Evolutionary conservation across 1,140 invertebrate genomes (phyloP).

Genomic region (Diorhabda carinulata): DNA sequence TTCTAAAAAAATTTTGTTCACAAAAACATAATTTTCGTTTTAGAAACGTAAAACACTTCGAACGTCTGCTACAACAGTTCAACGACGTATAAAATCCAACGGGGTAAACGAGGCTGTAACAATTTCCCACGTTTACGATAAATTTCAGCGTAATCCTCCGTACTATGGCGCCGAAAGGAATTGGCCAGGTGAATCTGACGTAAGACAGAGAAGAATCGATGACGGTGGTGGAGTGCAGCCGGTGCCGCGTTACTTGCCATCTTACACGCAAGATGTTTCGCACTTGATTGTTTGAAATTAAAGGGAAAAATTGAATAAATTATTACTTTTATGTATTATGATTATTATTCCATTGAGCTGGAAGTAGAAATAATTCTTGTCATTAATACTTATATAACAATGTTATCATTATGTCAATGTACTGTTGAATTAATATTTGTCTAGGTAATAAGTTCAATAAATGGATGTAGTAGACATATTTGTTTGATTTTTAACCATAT

Average conservation of each 20-base stretch:
- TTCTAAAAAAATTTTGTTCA: no score
- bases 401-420: no score
- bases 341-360: no score
- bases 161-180: conserved; percentile 53
- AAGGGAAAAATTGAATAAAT: not conserved
- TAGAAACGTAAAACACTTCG: conserved; percentile 81
- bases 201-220: conserved; percentile 51
- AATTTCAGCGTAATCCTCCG: conserved; percentile 48
- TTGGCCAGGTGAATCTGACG: conserved; percentile 59
- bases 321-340: no score
- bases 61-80: conserved; percentile 63
- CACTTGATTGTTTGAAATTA: conserved; percentile 60
- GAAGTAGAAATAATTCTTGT: no score
- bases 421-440: no score
- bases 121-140: conserved; percentile 72
- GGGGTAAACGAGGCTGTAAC: conserved; percentile 72
- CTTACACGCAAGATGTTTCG: conserved; percentile 64
- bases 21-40: conserved; percentile 8
- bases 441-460: no score
- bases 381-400: no score
- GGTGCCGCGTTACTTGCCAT: conserved; percentile 59
- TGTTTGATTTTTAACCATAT: no score
- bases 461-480: no score
- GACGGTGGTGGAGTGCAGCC: conserved; percentile 49
- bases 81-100: conserved; percentile 73